phyloP scores from a whole-genome alignment of 2,113 vertebrate genomes.

The Urocolius indicus region DNA sequence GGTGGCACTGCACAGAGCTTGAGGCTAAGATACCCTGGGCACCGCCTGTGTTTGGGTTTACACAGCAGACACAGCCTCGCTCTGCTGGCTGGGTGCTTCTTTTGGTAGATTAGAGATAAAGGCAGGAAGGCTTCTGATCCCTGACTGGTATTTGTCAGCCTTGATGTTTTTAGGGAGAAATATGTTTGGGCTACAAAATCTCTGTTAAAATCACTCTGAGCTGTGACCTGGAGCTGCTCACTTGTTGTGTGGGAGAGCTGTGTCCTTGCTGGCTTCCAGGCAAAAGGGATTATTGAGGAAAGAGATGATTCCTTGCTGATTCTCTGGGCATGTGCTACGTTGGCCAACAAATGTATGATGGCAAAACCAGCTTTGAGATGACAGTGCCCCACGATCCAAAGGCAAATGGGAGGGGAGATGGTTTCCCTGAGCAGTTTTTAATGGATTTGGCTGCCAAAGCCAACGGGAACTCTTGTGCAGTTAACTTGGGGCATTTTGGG shows the following conservation, averaged over 20 bases:
- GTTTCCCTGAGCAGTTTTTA: background rate
- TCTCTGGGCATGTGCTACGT: background rate
- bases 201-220: background rate
- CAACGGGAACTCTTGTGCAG: background rate
- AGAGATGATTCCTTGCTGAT: background rate
- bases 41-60: background rate
- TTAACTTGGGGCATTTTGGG: accelerated
- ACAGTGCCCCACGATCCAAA: background rate
- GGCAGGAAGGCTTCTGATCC: background rate
- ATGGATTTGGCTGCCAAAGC: background rate
- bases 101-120: background rate
- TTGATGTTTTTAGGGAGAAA: background rate
- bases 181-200: background rate
- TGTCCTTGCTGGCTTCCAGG: background rate
- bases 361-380: background rate
- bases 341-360: accelerated
- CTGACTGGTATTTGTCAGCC: background rate
- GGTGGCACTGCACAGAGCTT: background rate
- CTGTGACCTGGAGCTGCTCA: background rate
- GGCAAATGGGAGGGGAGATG: background rate
- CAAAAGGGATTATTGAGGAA: background rate
- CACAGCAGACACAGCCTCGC: background rate
- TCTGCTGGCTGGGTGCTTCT: background rate
- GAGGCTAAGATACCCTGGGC: background rate
- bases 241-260: background rate